Conservation (phyloP, 2,113 vertebrate genomes). For the Colistium nudipinnis region DNA sequence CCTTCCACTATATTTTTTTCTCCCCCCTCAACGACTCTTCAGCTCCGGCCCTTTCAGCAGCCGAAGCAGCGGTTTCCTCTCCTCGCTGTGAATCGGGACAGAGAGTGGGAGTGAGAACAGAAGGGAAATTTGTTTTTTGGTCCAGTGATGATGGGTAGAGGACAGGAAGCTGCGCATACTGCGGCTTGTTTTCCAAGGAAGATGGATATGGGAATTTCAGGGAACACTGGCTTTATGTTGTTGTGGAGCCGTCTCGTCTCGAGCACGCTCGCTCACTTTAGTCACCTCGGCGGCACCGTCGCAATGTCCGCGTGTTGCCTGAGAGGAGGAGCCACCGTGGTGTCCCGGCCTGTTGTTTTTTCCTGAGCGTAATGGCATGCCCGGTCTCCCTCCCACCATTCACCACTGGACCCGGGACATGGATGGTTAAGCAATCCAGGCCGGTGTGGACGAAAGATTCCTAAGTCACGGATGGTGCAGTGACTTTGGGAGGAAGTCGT, state of each 20-base stretch:
- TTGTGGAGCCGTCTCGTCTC: constrained; percentile 1
- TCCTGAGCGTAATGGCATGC: constrained; percentile 46
- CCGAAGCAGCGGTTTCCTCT: constrained; percentile 64
- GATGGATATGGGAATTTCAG: constrained; percentile 2
- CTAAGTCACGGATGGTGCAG: constrained; percentile 71
- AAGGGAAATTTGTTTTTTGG: constrained; percentile 32
- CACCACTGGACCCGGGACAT: constrained; percentile 59
- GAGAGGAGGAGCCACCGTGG: constrained; percentile 20
- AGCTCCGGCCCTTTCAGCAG: constrained; percentile 55
- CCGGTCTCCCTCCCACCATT: constrained; percentile 38
- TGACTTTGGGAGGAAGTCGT: constrained; percentile 40
- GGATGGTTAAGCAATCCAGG: constrained; percentile 84
- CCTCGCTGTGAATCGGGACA: constrained; percentile 59
- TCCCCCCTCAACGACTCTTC: constrained; percentile 47
- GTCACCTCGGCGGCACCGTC: too few relatives aligned
- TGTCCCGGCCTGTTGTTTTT: constrained; percentile 68
- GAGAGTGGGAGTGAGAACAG: constrained; percentile 76
- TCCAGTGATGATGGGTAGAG: constrained; percentile 11
- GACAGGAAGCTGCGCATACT: constrained; percentile 47
- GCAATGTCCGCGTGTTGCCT: too few relatives aligned
- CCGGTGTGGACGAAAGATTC: constrained; percentile 83
- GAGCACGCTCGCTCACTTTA: too few relatives aligned
- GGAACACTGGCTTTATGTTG: constrained; percentile 1
- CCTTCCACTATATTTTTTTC: constrained; percentile 37
- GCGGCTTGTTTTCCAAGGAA: constrained; percentile 31